Base-by-base conservation (phyloP, 1,140 invertebrate species). In the Caligus rogercresseyi region DNA sequence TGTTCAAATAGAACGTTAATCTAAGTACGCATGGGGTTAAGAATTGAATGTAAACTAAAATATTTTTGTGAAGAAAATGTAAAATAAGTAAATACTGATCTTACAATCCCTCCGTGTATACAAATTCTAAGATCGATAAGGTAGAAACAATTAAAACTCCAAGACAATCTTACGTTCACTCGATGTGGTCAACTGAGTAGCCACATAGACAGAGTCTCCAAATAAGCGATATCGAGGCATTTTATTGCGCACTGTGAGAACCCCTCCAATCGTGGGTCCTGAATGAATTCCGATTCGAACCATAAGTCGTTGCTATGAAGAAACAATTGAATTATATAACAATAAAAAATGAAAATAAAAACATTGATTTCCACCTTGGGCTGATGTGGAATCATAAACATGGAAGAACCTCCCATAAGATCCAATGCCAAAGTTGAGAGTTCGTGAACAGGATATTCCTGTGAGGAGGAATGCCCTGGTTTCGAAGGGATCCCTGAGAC, bases 181-280 rank as follows among this genome's bases (percentile, higher is more conserved):
- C 15, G 4, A 11, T n/a, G 19, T 21, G 66, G 79, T 77, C 77
- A 80, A 80, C 55, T 77, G 64, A 3, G 71, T 72, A 0, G 78
- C 77, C 13, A 75, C 77, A 66, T 78, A 78, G 51, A 79, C 74
- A 1, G 76, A 77, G 63, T 79, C 78, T 1, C 78, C 81, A 68
- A 83, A 83, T 15, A 83, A 72, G 67, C 81, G 83, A 70, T 82
- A 82, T 13, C 80, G 69, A 0, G 81, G 81, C 80, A 81, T 81
- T 31, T 77, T 80, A 15, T 77, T 74, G 2, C 80, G 79, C 0
- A 82, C 79, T 11, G 31, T 43, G 31, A 43, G 31, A 43, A 43
- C 31, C 7, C 31, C 31, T 43, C 31, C 31, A 11, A 43, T 43
- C 7, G 31, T n/a, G n/a, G 31, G 31, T 7, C 79, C 80, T 3